Evolutionary conservation across 2,888 invertebrate genomes (phyloP).

Genomic region (Entomobrya proxima): DNA sequence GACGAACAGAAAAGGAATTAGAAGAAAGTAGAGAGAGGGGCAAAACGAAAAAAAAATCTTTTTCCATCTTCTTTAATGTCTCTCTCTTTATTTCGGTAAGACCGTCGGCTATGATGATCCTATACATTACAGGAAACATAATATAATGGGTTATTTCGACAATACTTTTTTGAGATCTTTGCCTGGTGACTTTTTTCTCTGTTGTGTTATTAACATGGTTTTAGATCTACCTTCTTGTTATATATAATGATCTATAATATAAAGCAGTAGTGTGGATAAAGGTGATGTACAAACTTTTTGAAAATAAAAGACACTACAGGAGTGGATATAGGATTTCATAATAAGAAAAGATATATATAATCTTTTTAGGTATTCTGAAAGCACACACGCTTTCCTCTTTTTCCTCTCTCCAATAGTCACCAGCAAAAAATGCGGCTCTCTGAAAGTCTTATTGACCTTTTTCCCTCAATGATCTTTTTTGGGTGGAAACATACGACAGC

Average conservation of each 20-base stretch:
- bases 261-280: neutral
- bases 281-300: neutral
- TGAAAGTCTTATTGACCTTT: constrained; percentile 15
- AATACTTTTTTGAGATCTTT: constrained; percentile 25
- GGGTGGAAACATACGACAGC: neutral
- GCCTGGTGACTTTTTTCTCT: constrained; percentile 32
- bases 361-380: constrained; percentile 50
- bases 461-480: neutral
- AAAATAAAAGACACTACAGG: too few species aligned
- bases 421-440: neutral
- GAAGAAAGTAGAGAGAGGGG: neutral
- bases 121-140: constrained; percentile 36
- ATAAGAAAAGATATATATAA: constrained; percentile 13
- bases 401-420: neutral
- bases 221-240: neutral
- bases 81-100: constrained; percentile 1
- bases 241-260: too few species aligned
- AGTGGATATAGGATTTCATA: constrained; percentile 1
- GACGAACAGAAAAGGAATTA: constrained; percentile 18
- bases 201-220: constrained; percentile 29
- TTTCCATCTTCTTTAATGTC: constrained; percentile 42
- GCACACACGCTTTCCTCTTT: neutral
- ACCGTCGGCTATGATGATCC: constrained; percentile 32
- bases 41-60: constrained; percentile 27
- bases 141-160: constrained; percentile 26